A percentile compares a stretch with the other conserved stretches of the same genome.
Conservation (phyloP, 2,113 vertebrate genomes). For the Paraplagusia blochii region DNA sequence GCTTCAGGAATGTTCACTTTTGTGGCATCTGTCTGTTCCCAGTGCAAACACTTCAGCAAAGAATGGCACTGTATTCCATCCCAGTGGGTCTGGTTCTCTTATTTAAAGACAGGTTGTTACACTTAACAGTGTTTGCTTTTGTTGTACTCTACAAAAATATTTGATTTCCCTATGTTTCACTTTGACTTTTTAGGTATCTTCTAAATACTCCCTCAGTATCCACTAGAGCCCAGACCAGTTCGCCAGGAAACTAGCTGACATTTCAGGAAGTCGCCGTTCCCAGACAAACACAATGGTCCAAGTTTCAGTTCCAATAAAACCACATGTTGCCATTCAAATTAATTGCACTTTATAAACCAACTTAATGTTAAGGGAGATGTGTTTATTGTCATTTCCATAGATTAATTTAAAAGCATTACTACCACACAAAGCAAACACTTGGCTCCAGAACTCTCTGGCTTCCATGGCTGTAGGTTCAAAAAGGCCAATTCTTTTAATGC, state of each 20-base stretch:
- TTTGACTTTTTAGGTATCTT: background rate
- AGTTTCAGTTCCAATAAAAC: background rate
- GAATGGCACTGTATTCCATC: background rate
- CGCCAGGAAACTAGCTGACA: background rate
- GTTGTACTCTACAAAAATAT: background rate
- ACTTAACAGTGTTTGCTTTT: background rate
- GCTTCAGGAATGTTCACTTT: constrained; percentile 43
- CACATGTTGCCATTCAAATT: background rate
- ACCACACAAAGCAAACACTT: background rate
- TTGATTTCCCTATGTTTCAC: background rate
- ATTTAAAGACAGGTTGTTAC: background rate
- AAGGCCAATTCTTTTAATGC: no score
- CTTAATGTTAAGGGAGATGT: background rate
- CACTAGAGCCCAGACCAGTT: background rate
- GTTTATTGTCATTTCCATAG: background rate
- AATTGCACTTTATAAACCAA: background rate
- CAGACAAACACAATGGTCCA: background rate
- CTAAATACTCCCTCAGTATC: background rate
- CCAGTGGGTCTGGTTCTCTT: background rate
- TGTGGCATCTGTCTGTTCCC: constrained; percentile 19
- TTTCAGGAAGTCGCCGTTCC: background rate
- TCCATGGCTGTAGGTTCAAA: no score
- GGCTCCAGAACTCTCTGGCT: no score
- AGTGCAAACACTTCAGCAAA: constrained; percentile 20
- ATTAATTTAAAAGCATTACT: constrained; percentile 2